Percentiles rank a stretch among this genome's conserved stretches.
Evolutionary conservation across 2,113 vertebrate species (phyloP).

Genomic region (Motacilla tschutschensis): DNA sequence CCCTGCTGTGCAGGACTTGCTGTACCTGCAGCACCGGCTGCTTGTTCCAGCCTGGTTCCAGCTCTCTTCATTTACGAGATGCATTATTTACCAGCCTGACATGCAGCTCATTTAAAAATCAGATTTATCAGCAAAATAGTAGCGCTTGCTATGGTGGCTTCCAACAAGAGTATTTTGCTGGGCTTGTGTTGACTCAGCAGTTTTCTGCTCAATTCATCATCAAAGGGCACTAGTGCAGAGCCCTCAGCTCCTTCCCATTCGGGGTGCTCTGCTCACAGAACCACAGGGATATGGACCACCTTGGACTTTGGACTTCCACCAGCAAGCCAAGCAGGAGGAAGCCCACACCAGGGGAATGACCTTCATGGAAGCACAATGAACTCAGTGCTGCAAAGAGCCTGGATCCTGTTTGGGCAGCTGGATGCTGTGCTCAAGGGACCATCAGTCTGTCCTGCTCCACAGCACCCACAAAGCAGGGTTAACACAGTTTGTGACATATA

Average conservation of each 20-base stretch:
- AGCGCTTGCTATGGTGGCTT: not conserved
- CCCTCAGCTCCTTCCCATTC: not conserved
- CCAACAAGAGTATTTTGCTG: not conserved
- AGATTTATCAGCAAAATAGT: slow-evolving; percentile 38
- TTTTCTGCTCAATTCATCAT: not conserved
- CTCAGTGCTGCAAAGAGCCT: not conserved
- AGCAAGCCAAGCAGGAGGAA: not conserved
- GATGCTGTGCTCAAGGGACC: not conserved
- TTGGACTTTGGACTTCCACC: not conserved
- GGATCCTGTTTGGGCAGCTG: not conserved
- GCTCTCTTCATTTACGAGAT: not conserved
- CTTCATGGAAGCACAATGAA: not conserved
- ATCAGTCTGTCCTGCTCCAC: not conserved
- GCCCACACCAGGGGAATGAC: fast-evolving
- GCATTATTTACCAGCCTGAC: slow-evolving; percentile 44
- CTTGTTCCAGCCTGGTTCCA: not conserved
- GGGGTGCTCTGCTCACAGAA: fast-evolving
- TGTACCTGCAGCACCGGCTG: not conserved
- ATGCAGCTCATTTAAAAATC: slow-evolving; percentile 27
- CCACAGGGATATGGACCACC: fast-evolving
- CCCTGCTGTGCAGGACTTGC: not conserved
- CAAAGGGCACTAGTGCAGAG: not conserved
- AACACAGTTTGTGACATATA: no score
- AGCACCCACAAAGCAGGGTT: not conserved
- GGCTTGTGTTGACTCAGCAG: not conserved